A percentile compares a stretch with the other conserved stretches of the same genome.
Evolutionary conservation across 64 coral and sea anemone species (phyloP).

Genomic region (Orbicella faveolata): DNA sequence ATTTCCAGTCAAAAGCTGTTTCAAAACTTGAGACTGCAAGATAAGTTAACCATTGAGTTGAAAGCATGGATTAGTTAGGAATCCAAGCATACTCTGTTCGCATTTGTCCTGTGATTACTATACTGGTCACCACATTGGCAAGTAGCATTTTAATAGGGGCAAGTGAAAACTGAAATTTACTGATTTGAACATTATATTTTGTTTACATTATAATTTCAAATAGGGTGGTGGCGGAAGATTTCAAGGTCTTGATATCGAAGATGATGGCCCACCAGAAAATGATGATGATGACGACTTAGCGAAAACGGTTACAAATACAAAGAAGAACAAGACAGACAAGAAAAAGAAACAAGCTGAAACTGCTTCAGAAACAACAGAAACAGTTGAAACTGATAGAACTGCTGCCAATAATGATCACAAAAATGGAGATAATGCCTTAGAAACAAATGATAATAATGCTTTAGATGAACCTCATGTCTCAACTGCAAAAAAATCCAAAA

Average conservation of each 20-base stretch:
- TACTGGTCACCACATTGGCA: too few species aligned
- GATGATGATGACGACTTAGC: slow-evolving; percentile 7
- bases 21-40: too few species aligned
- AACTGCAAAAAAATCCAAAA: slow-evolving; percentile 79
- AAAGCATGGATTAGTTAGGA: too few species aligned
- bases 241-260: slow-evolving; percentile 62
- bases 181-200: not conserved
- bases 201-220: not conserved
- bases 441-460: slow-evolving; percentile 44
- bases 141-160: too few species aligned
- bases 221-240: slow-evolving; percentile 39
- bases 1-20: too few species aligned
- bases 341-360: slow-evolving; percentile 44
- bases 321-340: slow-evolving; percentile 31
- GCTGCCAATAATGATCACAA: slow-evolving; percentile 11
- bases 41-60: too few species aligned
- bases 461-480: not conserved
- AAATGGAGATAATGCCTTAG: slow-evolving; percentile 31
- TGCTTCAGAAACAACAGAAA: not conserved
- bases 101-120: too few species aligned
- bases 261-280: slow-evolving; percentile 27
- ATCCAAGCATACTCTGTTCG: too few species aligned
- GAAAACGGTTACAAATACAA: not conserved
- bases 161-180: not conserved
- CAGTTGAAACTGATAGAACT: slow-evolving; percentile 27